Conservation (phyloP, 2,113 vertebrate genomes). For the Lycocorax pyrrhopterus region DNA sequence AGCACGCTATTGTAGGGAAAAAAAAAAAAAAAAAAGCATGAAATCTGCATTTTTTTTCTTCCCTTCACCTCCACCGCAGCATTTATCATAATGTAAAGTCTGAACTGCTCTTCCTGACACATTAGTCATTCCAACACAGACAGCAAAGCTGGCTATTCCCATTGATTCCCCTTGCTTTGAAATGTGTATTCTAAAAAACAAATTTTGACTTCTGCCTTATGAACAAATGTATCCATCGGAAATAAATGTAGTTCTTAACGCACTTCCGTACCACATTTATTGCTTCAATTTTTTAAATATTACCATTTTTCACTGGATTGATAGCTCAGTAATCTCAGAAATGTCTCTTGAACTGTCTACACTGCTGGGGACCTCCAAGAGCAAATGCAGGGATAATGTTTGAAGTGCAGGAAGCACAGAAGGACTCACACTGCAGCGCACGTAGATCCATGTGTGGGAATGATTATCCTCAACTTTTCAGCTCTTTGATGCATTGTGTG, state of each 20-base stretch:
- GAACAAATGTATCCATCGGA: background rate
- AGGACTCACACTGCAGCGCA: background rate
- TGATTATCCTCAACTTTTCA: constrained; percentile 37
- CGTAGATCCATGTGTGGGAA: constrained; percentile 38
- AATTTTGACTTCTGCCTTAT: background rate
- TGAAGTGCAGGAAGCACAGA: background rate
- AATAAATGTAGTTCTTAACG: background rate
- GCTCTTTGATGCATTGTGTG: constrained; percentile 61
- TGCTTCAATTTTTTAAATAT: background rate
- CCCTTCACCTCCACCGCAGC: background rate
- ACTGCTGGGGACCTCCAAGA: background rate
- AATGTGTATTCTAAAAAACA: background rate
- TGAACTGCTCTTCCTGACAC: background rate
- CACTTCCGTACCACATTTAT: background rate
- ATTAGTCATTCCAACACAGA: background rate
- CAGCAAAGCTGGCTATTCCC: background rate
- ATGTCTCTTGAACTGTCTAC: background rate
- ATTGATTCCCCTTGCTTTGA: background rate
- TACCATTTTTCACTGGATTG: background rate
- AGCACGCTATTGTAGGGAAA: background rate
- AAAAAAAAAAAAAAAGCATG: no score
- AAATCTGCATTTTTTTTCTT: background rate
- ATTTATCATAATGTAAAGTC: background rate
- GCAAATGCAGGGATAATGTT: background rate
- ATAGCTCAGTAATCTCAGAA: background rate